These are phyloP conservation scores for Acrobasis consociella DNA, from an alignment of 2,888 invertebrate genomes.

Conservation along the genomic window DNA sequence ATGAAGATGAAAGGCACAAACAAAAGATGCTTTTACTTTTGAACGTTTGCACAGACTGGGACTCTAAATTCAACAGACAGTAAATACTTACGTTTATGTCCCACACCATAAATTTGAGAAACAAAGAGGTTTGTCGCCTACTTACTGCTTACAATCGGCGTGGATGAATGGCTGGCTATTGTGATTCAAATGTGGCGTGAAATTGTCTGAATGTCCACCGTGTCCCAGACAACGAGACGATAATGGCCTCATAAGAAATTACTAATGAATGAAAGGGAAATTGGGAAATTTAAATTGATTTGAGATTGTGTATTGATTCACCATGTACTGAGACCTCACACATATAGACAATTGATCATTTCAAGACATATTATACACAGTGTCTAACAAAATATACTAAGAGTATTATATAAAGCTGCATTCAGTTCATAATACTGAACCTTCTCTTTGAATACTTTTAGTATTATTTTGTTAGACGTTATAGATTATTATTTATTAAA, in stretches of 20 bases:
- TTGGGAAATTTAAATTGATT: background rate
- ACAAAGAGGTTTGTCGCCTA: conserved; percentile 31
- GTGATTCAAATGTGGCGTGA: conserved; percentile 49
- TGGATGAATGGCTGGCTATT: conserved; percentile 39
- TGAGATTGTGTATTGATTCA: too few species aligned
- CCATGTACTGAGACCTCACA: too few species aligned
- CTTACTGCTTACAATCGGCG: conserved; percentile 37
- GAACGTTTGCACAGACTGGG: background rate
- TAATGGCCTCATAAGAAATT: conserved; percentile 16
- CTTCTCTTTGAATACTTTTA: too few species aligned
- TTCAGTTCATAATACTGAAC: too few species aligned
- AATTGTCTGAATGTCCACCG: conserved; percentile 29
- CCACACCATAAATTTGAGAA: conserved; percentile 16
- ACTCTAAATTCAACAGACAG: background rate
- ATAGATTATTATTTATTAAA: too few species aligned
- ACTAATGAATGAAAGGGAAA: background rate
- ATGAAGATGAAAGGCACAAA: conserved; percentile 8
- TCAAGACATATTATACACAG: too few species aligned
- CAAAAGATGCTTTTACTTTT: conserved; percentile 13
- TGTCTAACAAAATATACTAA: too few species aligned
- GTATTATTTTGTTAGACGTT: too few species aligned
- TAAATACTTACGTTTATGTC: conserved; percentile 3
- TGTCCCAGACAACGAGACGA: conserved; percentile 25
- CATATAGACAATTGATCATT: too few species aligned
- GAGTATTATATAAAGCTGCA: too few species aligned